Conservation (phyloP, 2,888 invertebrate genomes). For the Tenthredo mesomela region DNA sequence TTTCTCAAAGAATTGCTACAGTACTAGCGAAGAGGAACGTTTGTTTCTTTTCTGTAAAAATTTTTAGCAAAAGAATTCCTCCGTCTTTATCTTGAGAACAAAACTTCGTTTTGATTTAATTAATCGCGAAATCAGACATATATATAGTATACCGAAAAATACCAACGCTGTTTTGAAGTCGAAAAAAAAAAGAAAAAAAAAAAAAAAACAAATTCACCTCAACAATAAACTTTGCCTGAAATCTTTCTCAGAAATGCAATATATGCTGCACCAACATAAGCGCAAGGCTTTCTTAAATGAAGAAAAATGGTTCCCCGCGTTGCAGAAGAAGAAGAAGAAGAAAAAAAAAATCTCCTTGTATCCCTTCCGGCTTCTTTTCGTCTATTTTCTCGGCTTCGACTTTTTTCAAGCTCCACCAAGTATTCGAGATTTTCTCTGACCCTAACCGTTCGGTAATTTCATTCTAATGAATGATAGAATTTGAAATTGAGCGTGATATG, state of each 20-base stretch:
- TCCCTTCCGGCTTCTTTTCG: not conserved
- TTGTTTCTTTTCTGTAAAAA: conserved; percentile 32
- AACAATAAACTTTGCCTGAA: not conserved
- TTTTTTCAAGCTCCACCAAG: not conserved
- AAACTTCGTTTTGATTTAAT: conserved; percentile 55
- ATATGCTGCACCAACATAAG: not conserved
- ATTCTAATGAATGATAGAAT: not conserved
- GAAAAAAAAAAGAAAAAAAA: not conserved
- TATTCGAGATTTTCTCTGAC: not conserved
- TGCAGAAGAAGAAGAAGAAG: not conserved
- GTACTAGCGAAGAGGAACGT: not conserved
- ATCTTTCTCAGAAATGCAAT: not conserved
- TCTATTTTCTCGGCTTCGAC: not conserved
- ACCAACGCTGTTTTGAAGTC: not conserved
- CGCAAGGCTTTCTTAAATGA: not conserved
- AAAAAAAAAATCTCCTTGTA: not conserved
- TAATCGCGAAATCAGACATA: not conserved
- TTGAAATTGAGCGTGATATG: not conserved
- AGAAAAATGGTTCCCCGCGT: not conserved
- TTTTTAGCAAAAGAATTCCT: conserved; percentile 42
- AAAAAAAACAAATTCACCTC: not conserved
- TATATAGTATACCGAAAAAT: too few species aligned
- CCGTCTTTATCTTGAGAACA: conserved; percentile 54
- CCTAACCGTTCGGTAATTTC: not conserved
- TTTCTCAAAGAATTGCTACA: not conserved